These are phyloP conservation scores for Trachemys scripta DNA, from an alignment of 2,113 vertebrate species.

Conservation along the genomic window DNA sequence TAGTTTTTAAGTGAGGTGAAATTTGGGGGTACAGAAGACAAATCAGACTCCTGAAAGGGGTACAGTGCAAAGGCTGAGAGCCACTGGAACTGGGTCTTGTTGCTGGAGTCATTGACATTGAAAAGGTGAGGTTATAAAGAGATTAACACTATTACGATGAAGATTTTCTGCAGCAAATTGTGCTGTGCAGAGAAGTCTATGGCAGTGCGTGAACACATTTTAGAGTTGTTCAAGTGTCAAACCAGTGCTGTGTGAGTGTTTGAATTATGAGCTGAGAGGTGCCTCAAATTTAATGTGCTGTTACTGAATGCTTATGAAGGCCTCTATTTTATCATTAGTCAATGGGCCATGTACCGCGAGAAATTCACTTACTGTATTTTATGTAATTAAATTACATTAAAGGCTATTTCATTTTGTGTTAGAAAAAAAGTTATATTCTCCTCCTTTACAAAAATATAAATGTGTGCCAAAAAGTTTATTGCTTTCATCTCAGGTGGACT, in stretches of 20 bases:
- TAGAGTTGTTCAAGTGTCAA: background rate
- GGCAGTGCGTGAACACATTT: background rate
- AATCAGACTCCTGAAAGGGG: too few relatives aligned
- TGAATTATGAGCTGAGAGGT: background rate
- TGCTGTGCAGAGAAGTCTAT: background rate
- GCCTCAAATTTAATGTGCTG: background rate
- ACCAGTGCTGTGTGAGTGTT: background rate
- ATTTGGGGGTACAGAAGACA: too few relatives aligned
- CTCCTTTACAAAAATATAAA: background rate
- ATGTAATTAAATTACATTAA: background rate
- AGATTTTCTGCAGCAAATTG: background rate
- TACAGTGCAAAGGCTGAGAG: too few relatives aligned
- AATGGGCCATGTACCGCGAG: background rate
- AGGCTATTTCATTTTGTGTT: background rate
- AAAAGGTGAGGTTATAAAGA: rapidly evolving
- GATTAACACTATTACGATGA: background rate
- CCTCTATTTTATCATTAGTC: background rate
- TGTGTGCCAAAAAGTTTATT: background rate
- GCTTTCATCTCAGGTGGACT: background rate
- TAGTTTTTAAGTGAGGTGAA: too few relatives aligned
- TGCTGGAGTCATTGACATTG: background rate
- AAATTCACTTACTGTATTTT: background rate
- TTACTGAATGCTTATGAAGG: background rate
- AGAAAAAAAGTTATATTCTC: background rate
- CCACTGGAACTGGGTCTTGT: background rate